Base-by-base conservation (phyloP, 1,140 invertebrate species). In the Uloborus diversus region DNA sequence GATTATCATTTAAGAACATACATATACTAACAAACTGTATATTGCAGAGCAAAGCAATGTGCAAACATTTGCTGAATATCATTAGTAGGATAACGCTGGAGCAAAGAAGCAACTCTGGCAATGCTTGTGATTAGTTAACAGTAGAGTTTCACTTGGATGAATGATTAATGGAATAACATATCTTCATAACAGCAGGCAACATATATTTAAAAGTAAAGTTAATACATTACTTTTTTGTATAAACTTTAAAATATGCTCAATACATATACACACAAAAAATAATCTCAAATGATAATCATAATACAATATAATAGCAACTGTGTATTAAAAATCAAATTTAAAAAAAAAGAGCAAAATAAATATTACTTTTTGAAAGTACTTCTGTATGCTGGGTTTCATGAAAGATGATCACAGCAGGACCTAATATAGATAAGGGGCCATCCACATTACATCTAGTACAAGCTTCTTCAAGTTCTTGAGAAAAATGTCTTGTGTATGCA, bases 321-420 rank as follows among this genome's bases (percentile, higher is more conserved):
- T 80, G 69, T 84, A 85, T 83, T 84, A 82, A 82, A 35, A 64
- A 81, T 80, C 9, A 17, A 5, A 0, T 51, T 20, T 0, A 20
- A 7, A 28, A n/a, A 56, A 56, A n/a, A 51, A 32, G 23, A 69
- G 20, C 5, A 66, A 37, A 66, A 17, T 28, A 30, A 28, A 49
- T 28, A 53, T 69, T 79, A 79, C 76, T 62, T 69, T 79, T 69
- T 4, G 76, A 61, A 7, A 79, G 42, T 56, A 79, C 76, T 17
- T 80, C 64, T n/a, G 93, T 94, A 82, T 94, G 90, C 69, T 89
- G 87, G 2, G 94, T 94, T 86, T 95, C 94, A 85, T 96, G 93
- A 87, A 94, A 93, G 79, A 95, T 90, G 76, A 94, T 90, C 28
- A 94, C 89, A 75, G 91, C 89, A 32, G 94, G 93, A 9, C 93